Base-by-base conservation (phyloP, 2,113 vertebrate species). In the Plecotus auritus region DNA sequence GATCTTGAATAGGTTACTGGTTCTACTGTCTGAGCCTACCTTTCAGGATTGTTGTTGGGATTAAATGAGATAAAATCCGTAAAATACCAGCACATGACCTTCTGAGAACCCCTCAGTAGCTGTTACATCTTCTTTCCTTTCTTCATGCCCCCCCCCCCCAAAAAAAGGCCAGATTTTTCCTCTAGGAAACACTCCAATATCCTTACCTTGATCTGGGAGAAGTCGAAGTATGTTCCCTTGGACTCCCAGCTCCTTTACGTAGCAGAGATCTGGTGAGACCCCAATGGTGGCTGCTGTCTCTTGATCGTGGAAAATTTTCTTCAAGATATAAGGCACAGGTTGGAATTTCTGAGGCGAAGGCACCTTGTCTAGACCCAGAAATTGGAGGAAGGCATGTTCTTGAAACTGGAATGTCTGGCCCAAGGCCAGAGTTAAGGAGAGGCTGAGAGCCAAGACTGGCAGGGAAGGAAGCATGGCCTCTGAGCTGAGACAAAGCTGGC, bases 121-220 rank as follows among this genome's bases (percentile, higher is more conserved):
- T 22, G 9, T 56, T 23, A 88, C 42, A 70, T 54, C 14, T 37
- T 64, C 26, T 82, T 78, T 35, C 23, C n/a, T 91, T 81, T 80
- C 81, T 87, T 67, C 42, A 59, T 4, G 32, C 2, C 40, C 28
- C 26, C 30, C 14, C 4, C 23, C 7, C 23, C 9, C 9, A 42
- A 23, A 59, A 59, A 54, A 28, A 54, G 16, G 26, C 13, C 47
- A 26, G 51, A 54, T 26, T 49, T 59, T 61, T 32, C 84, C 84
- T n/a, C 32, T 2, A 81, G 81, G 13, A 70, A 74, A 70, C 9
- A 16, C 18, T 28, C 32, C 7, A 3, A 10, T 28, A 7, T 42
- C 35, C 95, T 95, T 96, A 97, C 97, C 96, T 80, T 76, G 96
- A 74, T 97, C 97, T 18, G 89, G 83, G 64, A 97, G 83, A 85